phyloP scores from a whole-genome alignment of 2,113 vertebrate species.

The Percina caprodes region DNA sequence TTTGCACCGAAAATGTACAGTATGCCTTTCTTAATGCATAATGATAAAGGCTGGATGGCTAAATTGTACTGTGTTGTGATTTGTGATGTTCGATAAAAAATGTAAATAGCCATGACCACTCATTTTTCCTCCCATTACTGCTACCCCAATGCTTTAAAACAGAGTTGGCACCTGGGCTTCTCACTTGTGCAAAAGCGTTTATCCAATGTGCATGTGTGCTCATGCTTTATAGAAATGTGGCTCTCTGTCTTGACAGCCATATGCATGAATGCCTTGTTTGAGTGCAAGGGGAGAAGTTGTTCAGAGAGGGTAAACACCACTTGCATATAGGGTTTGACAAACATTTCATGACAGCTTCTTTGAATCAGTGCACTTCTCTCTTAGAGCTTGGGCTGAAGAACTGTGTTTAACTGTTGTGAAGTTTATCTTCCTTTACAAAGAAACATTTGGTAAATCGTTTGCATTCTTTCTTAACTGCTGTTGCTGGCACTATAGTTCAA shows the following conservation, averaged over 20 bases:
- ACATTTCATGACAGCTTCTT: constrained; percentile 3
- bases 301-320: constrained; percentile 20
- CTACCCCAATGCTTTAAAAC: background rate
- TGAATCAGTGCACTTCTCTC: background rate
- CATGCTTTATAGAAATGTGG: background rate
- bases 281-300: background rate
- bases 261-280: constrained; percentile 20
- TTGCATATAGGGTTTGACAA: constrained; percentile 12
- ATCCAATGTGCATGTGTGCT: background rate
- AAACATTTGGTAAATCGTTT: constrained; percentile 18
- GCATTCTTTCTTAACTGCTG: background rate
- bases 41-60: background rate
- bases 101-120: background rate
- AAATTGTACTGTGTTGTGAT: background rate
- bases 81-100: background rate
- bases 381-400: constrained; percentile 12
- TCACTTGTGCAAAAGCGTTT: constrained; percentile 7
- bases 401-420: background rate
- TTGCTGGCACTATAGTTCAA: constrained; percentile 6
- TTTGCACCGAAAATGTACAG: constrained; percentile 8
- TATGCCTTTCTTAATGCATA: background rate
- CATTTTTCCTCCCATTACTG: background rate
- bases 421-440: constrained; percentile 9
- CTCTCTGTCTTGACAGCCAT: background rate
- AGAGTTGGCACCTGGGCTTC: background rate